phyloP scores from a whole-genome alignment of 92 coral and sea anemone genomes.

The Zoanthus sociatus region DNA sequence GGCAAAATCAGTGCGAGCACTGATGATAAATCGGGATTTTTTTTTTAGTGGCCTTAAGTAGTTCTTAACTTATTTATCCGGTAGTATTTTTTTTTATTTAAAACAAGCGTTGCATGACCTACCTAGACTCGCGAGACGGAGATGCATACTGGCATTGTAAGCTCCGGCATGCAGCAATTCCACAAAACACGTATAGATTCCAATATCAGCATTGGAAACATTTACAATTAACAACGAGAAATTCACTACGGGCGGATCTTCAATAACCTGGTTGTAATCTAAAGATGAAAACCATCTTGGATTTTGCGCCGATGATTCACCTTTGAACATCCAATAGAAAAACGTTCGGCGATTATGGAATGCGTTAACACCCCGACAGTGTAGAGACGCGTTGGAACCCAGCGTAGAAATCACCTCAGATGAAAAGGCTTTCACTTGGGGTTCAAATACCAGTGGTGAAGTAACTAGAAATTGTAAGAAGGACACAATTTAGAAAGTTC shows the following conservation, averaged over 20 bases:
- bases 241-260: constrained; percentile 18
- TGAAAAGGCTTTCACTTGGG: constrained; percentile 26
- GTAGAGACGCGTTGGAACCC: constrained; percentile 26
- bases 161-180: not conserved
- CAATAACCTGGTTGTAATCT: not conserved
- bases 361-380: constrained; percentile 27
- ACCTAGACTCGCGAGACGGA: constrained; percentile 31
- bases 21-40: too few relatives aligned
- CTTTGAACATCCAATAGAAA: constrained; percentile 33
- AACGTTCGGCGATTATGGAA: not conserved
- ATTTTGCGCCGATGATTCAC: not conserved
- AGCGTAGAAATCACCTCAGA: constrained; percentile 11
- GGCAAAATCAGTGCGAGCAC: too few relatives aligned
- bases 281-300: not conserved
- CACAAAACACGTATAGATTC: constrained; percentile 22
- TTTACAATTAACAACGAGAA: constrained; percentile 20
- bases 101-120: not conserved
- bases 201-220: constrained; percentile 25
- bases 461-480: not conserved
- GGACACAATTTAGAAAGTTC: not conserved
- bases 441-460: too few relatives aligned
- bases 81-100: too few relatives aligned
- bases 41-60: too few relatives aligned
- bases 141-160: constrained; percentile 38
- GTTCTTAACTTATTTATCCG: too few relatives aligned